Conservation (phyloP, 2,888 invertebrate species). For the Tachystola acroxantha region DNA sequence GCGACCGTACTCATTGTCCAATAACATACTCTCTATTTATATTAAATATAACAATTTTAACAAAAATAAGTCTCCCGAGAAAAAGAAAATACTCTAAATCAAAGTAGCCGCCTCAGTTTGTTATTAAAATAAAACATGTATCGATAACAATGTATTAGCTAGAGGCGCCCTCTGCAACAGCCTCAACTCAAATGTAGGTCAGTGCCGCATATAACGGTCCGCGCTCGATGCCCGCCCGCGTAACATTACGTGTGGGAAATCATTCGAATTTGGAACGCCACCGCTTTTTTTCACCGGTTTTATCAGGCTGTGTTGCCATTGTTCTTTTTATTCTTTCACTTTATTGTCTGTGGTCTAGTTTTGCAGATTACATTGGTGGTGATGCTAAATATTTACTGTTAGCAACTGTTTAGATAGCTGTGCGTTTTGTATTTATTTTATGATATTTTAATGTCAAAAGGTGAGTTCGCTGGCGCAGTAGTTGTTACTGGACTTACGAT, state of each 20-base stretch:
- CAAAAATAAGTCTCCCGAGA: too few relatives aligned
- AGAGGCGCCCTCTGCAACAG: constrained; percentile 18
- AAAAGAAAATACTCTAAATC: too few relatives aligned
- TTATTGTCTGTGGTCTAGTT: constrained; percentile 55
- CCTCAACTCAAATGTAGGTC: constrained; percentile 53
- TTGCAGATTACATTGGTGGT: constrained; percentile 32
- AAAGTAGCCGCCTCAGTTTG: too few relatives aligned
- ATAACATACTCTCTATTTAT: too few relatives aligned
- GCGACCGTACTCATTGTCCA: too few relatives aligned
- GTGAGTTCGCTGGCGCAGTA: too few relatives aligned
- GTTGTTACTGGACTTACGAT: too few relatives aligned
- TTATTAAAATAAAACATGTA: too few relatives aligned
- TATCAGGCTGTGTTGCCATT: constrained; percentile 56
- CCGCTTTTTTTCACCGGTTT: constrained; percentile 57
- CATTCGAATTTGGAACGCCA: constrained; percentile 73
- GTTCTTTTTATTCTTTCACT: constrained; percentile 44
- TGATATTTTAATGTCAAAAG: too few relatives aligned
- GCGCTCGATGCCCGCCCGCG: constrained; percentile 74
- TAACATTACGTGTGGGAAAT: constrained; percentile 79
- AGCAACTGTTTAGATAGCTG: constrained; percentile 8
- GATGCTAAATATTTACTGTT: constrained; percentile 27
- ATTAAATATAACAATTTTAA: too few relatives aligned
- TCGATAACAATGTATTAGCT: too few relatives aligned
- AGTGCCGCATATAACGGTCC: constrained; percentile 73
- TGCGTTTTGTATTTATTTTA: too few relatives aligned